phyloP scores from a whole-genome alignment of 1,140 invertebrate genomes.

The Bicyclus anynana region DNA sequence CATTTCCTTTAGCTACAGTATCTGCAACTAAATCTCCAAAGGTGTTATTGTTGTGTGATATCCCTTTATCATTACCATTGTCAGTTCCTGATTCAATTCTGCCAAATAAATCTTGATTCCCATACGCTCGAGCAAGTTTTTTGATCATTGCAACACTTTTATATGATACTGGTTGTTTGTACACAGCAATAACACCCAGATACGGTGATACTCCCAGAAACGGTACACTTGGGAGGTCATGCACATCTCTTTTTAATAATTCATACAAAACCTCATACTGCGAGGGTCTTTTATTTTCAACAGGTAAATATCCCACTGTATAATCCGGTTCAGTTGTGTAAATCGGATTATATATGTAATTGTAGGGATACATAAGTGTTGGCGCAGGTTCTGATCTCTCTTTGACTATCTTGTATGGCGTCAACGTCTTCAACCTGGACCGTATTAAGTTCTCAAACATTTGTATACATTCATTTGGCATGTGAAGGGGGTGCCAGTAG shows the following conservation, averaged over 20 bases:
- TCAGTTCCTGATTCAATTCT: neutral
- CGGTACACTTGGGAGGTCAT: conserved; percentile 38
- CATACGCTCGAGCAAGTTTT: conserved; percentile 36
- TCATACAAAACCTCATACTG: conserved; percentile 37
- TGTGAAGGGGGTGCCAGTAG: conserved; percentile 59
- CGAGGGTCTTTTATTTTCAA: neutral
- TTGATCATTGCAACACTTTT: conserved; percentile 49
- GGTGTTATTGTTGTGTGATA: neutral
- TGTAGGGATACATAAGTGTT: conserved; percentile 1
- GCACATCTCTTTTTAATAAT: conserved; percentile 40
- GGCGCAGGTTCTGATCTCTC: conserved; percentile 14
- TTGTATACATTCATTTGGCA: conserved; percentile 48
- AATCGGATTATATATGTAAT: neutral
- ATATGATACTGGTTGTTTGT: conserved; percentile 52
- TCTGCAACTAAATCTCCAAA: neutral
- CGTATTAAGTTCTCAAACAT: conserved; percentile 48
- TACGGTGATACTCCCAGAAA: conserved; percentile 35
- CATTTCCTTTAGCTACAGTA: neutral
- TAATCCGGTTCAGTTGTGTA: neutral
- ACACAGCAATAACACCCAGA: conserved; percentile 47
- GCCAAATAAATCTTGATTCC: neutral
- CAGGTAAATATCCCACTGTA: neutral
- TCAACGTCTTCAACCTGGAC: conserved; percentile 18
- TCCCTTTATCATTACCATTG: neutral
- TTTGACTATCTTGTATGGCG: conserved; percentile 33